phyloP scores from a whole-genome alignment of 1,140 invertebrate species.

The Aethina tumida region DNA sequence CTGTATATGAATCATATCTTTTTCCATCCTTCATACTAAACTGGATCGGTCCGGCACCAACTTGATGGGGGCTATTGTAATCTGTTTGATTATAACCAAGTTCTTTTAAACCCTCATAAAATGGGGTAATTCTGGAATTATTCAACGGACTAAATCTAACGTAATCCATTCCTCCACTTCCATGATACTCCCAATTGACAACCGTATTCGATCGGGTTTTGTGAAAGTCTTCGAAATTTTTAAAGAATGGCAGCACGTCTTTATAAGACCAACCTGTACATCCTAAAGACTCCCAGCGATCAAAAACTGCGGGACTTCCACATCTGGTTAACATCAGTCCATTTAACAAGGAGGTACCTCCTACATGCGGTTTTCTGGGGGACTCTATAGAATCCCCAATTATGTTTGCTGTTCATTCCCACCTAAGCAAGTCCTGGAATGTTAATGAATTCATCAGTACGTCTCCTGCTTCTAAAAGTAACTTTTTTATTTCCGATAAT shows the following conservation, averaged over 20 bases:
- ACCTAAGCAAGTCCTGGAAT: not conserved
- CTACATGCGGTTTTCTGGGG: constrained; percentile 32
- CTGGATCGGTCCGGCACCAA: constrained; percentile 38
- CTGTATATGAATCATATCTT: constrained; percentile 45
- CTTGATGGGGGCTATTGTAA: constrained; percentile 34
- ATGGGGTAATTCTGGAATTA: constrained; percentile 32
- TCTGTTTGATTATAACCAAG: constrained; percentile 44
- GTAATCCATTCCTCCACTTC: constrained; percentile 3
- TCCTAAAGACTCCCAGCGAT: constrained; percentile 51
- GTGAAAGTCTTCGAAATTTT: constrained; percentile 40
- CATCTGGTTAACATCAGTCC: constrained; percentile 61
- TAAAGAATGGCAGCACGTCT: constrained; percentile 50
- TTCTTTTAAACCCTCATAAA: constrained; percentile 43
- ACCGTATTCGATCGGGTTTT: not conserved
- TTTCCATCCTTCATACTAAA: constrained; percentile 40
- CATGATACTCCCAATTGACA: constrained; percentile 9
- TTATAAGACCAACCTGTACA: constrained; percentile 52
- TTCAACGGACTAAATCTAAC: constrained; percentile 5
- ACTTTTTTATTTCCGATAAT: constrained; percentile 21
- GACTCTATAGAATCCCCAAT: constrained; percentile 4
- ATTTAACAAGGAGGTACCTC: constrained; percentile 59
- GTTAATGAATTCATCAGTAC: constrained; percentile 23
- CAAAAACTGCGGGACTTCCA: constrained; percentile 57
- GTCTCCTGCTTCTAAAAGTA: constrained; percentile 10
- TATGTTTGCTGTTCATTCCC: not conserved